phyloP scores from a whole-genome alignment of 2,888 invertebrate genomes.

The Phyllotreta cruciferae region DNA sequence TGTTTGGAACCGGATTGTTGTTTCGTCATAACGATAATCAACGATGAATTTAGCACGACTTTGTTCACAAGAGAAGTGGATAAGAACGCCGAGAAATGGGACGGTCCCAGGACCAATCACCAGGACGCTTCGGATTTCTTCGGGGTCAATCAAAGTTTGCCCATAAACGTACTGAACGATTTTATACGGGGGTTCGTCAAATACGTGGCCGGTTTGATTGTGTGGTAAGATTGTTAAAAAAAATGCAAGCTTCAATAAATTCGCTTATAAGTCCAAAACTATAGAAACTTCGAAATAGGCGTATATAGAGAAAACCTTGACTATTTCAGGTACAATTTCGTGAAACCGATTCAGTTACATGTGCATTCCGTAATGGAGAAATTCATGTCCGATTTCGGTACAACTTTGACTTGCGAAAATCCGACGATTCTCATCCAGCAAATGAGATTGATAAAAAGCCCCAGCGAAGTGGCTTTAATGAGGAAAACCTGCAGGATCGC shows the following conservation, averaged over 20 bases:
- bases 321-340: slow-evolving; percentile 58
- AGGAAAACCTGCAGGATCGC: slow-evolving; percentile 83
- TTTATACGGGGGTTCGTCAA: slow-evolving; percentile 62
- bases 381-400: slow-evolving; percentile 46
- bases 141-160: slow-evolving; percentile 79
- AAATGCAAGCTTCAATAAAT: no score
- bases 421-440: slow-evolving; percentile 62
- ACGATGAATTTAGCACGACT: slow-evolving; percentile 57
- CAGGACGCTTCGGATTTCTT: slow-evolving; percentile 75
- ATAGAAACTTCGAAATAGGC: no score
- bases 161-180: slow-evolving; percentile 69
- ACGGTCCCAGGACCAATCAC: slow-evolving; percentile 85
- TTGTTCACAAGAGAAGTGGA: slow-evolving; percentile 76
- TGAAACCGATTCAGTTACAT: slow-evolving; percentile 52
- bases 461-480: slow-evolving; percentile 85
- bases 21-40: slow-evolving; percentile 66
- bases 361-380: slow-evolving; percentile 55
- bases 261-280: no score
- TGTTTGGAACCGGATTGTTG: slow-evolving; percentile 89
- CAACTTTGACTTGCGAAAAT: slow-evolving; percentile 54
- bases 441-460: slow-evolving; percentile 82
- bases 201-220: slow-evolving; percentile 50
- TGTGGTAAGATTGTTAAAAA: slow-evolving; percentile 72
- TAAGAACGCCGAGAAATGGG: slow-evolving; percentile 87
- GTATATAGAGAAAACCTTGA: no score